A percentile compares a stretch with the other conserved stretches of the same genome.
These are phyloP conservation scores for Sorex araneus DNA, from an alignment of 2,113 vertebrate genomes.

Conservation along the genomic window DNA sequence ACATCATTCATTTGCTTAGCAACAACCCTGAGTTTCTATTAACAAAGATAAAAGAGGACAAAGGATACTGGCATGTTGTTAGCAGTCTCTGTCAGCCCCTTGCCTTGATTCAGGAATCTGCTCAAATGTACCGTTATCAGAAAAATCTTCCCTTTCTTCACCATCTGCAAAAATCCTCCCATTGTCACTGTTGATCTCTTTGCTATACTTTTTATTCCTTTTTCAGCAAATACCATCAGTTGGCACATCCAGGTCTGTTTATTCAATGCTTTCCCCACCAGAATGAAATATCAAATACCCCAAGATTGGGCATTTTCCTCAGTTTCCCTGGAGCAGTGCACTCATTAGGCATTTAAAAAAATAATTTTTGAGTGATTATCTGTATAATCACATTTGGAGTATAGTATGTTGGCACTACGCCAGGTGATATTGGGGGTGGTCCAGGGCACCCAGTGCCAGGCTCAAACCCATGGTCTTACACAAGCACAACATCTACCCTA, in stretches of 20 bases:
- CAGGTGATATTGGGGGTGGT: no score
- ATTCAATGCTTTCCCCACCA: neutral
- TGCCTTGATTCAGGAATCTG: neutral
- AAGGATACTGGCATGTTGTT: neutral
- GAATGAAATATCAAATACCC: neutral
- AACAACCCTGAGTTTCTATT: neutral
- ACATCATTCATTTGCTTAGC: neutral
- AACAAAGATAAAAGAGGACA: neutral
- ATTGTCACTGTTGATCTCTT: neutral
- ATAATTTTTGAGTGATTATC: neutral
- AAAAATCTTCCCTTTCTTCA: neutral
- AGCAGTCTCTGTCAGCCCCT: neutral
- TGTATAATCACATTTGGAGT: neutral
- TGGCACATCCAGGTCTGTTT: neutral
- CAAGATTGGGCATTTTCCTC: neutral
- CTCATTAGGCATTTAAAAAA: neutral
- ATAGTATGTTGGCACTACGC: neutral
- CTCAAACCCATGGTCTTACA: no score
- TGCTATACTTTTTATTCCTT: neutral
- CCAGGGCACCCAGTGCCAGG: no score
- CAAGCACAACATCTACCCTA: no score
- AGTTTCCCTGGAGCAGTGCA: neutral
- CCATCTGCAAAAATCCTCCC: slow-evolving; percentile 24
- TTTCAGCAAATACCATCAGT: neutral
- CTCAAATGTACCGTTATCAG: neutral